A percentile compares a stretch with the other conserved stretches of the same genome.
These are phyloP conservation scores for Trachythela sp. DNA, from an alignment of 64 coral and sea anemone genomes.

Conservation along the genomic window DNA sequence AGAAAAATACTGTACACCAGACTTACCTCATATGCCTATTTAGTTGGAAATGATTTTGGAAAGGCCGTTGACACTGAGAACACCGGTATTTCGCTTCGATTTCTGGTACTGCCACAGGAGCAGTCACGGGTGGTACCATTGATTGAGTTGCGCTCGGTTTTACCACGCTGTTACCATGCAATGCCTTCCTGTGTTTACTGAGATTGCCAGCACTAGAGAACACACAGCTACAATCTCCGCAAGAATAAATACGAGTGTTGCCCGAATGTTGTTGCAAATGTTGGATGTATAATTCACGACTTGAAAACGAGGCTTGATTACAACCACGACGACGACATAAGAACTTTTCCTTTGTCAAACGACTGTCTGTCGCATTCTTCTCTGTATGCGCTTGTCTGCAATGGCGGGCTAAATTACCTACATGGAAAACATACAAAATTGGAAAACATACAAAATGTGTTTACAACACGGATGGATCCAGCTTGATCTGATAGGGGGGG, in stretches of 20 bases:
- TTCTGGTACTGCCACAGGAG: background rate
- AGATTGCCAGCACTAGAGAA: constrained; percentile 17
- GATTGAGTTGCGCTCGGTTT: background rate
- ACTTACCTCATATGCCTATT: background rate
- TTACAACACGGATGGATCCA: no score
- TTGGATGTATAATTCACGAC: background rate
- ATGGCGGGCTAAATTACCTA: constrained; percentile 15
- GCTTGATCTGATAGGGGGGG: no score
- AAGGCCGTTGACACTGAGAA: background rate
- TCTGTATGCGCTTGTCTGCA: background rate
- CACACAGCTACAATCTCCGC: background rate
- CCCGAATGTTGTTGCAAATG: constrained; percentile 7
- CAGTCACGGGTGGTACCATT: background rate
- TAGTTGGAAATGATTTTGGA: background rate
- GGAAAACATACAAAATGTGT: background rate
- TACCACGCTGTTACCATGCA: background rate
- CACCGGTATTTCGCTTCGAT: background rate
- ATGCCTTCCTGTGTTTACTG: background rate
- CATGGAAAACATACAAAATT: background rate
- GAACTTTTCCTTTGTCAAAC: background rate
- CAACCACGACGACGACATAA: constrained; percentile 5
- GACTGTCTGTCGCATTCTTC: background rate
- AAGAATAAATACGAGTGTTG: background rate
- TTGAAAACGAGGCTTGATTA: background rate
- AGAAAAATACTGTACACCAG: no score